Percentiles rank a stretch among this genome's conserved stretches.
Conservation (phyloP, 1,140 invertebrate species). For the Aleiodes sp. region DNA sequence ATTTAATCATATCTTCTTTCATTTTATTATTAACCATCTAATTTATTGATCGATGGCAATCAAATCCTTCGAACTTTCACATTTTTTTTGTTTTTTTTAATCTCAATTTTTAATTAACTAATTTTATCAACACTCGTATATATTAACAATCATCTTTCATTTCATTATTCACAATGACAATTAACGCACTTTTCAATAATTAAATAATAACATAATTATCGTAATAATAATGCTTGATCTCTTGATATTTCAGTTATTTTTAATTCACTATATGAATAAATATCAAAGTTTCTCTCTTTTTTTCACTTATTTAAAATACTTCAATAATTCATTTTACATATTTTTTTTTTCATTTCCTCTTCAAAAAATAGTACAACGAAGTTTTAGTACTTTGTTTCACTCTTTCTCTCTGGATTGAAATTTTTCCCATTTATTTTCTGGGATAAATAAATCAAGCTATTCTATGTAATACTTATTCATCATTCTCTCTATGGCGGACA, state of each 20-base stretch:
- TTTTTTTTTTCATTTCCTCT: too few relatives aligned
- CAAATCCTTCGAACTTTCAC: background rate
- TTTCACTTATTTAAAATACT: too few relatives aligned
- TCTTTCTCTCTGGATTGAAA: too few relatives aligned
- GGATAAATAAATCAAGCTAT: too few relatives aligned
- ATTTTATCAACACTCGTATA: conserved; percentile 35
- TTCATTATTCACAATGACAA: conserved; percentile 11
- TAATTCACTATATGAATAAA: too few relatives aligned
- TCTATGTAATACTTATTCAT: too few relatives aligned
- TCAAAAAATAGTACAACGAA: too few relatives aligned
- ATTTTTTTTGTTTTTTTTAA: conserved; percentile 16
- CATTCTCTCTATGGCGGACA: too few relatives aligned
- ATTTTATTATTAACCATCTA: conserved; percentile 4
- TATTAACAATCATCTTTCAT: conserved; percentile 35
- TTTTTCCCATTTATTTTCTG: too few relatives aligned
- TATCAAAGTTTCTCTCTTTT: too few relatives aligned
- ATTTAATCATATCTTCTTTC: background rate
- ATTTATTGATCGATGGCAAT: background rate
- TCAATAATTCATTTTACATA: too few relatives aligned
- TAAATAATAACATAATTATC: conserved; percentile 25
- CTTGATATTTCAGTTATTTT: background rate
- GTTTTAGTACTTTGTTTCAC: too few relatives aligned
- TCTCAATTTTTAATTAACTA: conserved; percentile 24
- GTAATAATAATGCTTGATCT: background rate
- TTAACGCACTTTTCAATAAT: conserved; percentile 24